phyloP scores from a whole-genome alignment of 1,140 invertebrate genomes.

The Calephelis nemesis region DNA sequence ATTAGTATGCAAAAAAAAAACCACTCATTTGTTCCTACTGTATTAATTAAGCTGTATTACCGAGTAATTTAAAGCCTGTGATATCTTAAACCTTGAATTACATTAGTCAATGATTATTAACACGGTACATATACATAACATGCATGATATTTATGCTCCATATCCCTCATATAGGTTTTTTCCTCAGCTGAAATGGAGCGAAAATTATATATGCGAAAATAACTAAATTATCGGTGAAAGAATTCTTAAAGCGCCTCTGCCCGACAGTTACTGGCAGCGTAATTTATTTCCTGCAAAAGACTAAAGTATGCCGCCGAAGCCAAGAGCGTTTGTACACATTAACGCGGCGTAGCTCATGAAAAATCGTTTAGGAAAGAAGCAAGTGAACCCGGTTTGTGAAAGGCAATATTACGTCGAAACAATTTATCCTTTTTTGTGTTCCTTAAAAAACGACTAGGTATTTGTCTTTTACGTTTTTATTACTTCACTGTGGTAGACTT shows the following conservation, averaged over 20 bases:
- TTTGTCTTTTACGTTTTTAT: slow-evolving; percentile 8
- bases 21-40: too few species aligned
- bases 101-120: too few species aligned
- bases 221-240: slow-evolving; percentile 47
- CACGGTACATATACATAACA: background rate
- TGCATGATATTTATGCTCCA: background rate
- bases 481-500: background rate
- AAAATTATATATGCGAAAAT: slow-evolving; percentile 37
- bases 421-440: slow-evolving; percentile 46
- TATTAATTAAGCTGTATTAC: too few species aligned
- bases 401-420: slow-evolving; percentile 48
- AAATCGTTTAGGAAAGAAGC: slow-evolving; percentile 68
- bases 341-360: slow-evolving; percentile 68
- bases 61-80: too few species aligned
- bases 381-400: slow-evolving; percentile 49
- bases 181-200: slow-evolving; percentile 8
- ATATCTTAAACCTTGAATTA: too few species aligned
- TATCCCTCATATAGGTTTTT: background rate
- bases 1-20: too few species aligned
- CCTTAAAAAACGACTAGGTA: slow-evolving; percentile 28
- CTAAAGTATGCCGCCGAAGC: slow-evolving; percentile 64
- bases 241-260: slow-evolving; percentile 47
- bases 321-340: slow-evolving; percentile 72
- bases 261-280: slow-evolving; percentile 47
- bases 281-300: slow-evolving; percentile 71